Percentiles rank a stretch among this genome's conserved stretches.
These are phyloP conservation scores for Chironomus riparius DNA, from an alignment of 2,888 invertebrate species.

Conservation along the genomic window DNA sequence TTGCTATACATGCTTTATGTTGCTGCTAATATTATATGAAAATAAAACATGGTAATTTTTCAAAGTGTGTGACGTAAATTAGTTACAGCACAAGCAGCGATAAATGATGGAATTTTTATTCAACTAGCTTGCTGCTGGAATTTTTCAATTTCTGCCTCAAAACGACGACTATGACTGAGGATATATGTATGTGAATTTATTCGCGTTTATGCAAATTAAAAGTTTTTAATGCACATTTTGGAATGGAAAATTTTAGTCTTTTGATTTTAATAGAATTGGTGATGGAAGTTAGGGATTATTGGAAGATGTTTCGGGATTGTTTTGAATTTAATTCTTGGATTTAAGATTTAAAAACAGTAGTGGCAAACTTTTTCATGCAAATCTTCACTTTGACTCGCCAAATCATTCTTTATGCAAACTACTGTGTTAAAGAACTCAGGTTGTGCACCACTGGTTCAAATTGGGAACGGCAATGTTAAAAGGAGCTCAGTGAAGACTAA, in stretches of 20 bases:
- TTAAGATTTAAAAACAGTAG: too few species aligned
- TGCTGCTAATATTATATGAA: not conserved
- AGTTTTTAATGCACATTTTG: not conserved
- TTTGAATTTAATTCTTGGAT: too few species aligned
- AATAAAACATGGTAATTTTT: slow-evolving; percentile 17
- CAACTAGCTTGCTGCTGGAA: slow-evolving; percentile 14
- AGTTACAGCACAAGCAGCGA: slow-evolving; percentile 3
- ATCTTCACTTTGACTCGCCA: too few species aligned
- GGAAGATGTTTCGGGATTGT: too few species aligned
- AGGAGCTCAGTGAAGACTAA: too few species aligned
- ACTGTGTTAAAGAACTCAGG: too few species aligned
- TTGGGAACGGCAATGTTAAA: too few species aligned
- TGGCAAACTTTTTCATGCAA: too few species aligned
- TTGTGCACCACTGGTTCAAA: too few species aligned
- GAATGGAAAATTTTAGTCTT: not conserved
- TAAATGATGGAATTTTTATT: slow-evolving; percentile 10
- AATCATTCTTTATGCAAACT: too few species aligned
- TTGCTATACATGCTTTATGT: not conserved
- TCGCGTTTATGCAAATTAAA: not conserved
- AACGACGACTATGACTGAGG: not conserved
- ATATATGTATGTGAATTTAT: not conserved
- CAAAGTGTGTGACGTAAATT: slow-evolving; percentile 18
- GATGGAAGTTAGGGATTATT: not conserved
- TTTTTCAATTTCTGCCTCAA: slow-evolving; percentile 13
- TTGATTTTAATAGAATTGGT: not conserved